These are phyloP conservation scores for Pelobates fuscus DNA, from an alignment of 2,113 vertebrate genomes.

Conservation along the genomic window DNA sequence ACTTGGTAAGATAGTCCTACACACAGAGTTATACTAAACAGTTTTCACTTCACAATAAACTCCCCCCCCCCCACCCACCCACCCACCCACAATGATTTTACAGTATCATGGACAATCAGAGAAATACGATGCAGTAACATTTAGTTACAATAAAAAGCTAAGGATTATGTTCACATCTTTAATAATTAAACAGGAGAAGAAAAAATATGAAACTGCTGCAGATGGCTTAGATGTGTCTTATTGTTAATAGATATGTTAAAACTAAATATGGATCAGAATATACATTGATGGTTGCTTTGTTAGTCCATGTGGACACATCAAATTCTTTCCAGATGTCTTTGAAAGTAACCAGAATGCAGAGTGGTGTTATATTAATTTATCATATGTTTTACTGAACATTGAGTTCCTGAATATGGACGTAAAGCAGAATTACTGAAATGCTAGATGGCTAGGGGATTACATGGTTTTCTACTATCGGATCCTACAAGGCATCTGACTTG, in stretches of 20 bases:
- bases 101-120: not conserved
- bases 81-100: no score
- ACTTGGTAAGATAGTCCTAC: no score
- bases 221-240: constrained; percentile 31
- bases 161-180: constrained; percentile 23
- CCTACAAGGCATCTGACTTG: not conserved
- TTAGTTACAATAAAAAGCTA: constrained; percentile 4
- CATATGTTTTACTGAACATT: constrained; percentile 22
- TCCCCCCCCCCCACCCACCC: no score
- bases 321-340: constrained; percentile 39
- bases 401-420: not conserved
- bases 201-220: constrained; percentile 15
- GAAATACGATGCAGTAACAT: constrained; percentile 7
- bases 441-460: constrained; percentile 15
- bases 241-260: constrained; percentile 18
- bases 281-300: constrained; percentile 39
- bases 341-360: constrained; percentile 22
- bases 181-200: constrained; percentile 37
- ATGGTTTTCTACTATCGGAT: not conserved
- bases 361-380: not conserved
- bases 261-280: constrained; percentile 21
- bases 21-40: no score
- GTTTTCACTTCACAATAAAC: no score
- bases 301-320: constrained; percentile 34
- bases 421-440: no score